Base-by-base conservation (phyloP, 2,888 invertebrate genomes). In the Petrophora chlorosata region DNA sequence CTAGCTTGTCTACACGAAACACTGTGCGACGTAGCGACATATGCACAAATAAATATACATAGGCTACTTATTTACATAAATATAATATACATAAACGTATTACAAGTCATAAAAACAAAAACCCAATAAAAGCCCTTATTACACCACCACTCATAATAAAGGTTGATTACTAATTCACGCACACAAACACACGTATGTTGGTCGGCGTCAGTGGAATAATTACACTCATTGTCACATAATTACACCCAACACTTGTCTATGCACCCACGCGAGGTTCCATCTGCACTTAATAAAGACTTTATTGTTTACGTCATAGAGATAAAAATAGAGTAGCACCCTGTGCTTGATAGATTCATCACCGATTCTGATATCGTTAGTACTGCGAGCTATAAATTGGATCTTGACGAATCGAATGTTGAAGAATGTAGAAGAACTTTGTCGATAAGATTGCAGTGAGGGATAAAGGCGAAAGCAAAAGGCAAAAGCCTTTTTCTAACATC, bases 221-320 rank as follows among this genome's bases (percentile, higher is more conserved):
- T 82, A 84, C 84, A 79, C 80, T 84, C 82, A 87, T 87, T 87
- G 86, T 86, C 84, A 81, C 78, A 73, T 85, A 83, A 87, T 87
- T 86, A 86, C 81, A 67, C 59, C 66, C 73, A 81, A 81, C 85
- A 84, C 80, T 86, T 80, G 82, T 83, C 78, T 73, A 68, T 82
- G 83, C 82, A 79, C 82, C 83, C 81, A 84, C 82, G 78, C 79
- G 67, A 56, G 53, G 53, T 57, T 50, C 60, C 51, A 66, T 65
- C 57, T 67, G 58, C 65, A 61, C 54, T 47, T 46, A 39, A 57
- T 57, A 46, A 59, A 53, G 53, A 63, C 73, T 69, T 67, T 72
- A 71, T 59, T 53, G 13, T 48, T 16, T 34, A 38, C 35, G 25
- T 1, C 13, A 39, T 38, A 58, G 34, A 46, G 41, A 25, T 35